Conservation (phyloP, 2,113 vertebrate genomes). For the Corythornis madagascariensis region DNA sequence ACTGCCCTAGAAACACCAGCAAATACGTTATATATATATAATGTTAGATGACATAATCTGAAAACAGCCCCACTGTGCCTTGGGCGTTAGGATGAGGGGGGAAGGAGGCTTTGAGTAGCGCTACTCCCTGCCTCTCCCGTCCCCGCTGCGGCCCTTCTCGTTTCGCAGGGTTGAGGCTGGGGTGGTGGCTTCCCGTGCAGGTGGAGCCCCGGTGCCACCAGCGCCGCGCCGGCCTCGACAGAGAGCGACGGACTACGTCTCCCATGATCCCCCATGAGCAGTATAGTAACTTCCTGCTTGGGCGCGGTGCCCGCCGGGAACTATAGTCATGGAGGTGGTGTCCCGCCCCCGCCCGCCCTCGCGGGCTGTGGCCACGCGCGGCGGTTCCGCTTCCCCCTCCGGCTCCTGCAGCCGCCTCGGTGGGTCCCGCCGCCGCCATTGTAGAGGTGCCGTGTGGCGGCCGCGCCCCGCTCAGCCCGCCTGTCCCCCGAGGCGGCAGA, state of each 20-base stretch:
- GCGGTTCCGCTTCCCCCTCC: constrained; percentile 54
- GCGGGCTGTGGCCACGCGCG: constrained; percentile 51
- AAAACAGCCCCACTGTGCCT: neutral
- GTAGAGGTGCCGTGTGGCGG: neutral
- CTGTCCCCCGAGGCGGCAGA: neutral
- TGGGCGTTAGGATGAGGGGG: rapidly evolving
- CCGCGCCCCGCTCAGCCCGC: neutral
- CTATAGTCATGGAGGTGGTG: neutral
- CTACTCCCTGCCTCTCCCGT: neutral
- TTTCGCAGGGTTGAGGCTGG: too few relatives aligned
- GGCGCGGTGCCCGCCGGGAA: neutral
- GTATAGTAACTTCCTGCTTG: neutral
- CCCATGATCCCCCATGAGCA: neutral
- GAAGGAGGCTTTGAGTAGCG: too few relatives aligned
- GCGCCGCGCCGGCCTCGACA: neutral
- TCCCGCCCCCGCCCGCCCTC: constrained; percentile 4
- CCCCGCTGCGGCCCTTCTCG: too few relatives aligned
- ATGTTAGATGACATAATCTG: too few relatives aligned
- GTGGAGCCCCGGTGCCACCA: neutral
- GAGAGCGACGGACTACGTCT: too few relatives aligned
- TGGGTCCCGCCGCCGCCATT: constrained; percentile 44
- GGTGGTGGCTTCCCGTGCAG: neutral
- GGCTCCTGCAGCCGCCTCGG: constrained; percentile 26
- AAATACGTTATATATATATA: rapidly evolving
- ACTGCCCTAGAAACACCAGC: neutral